These are phyloP conservation scores for Ashinkailepas kermadecensis DNA, from an alignment of 2,888 invertebrate genomes.

Conservation along the genomic window DNA sequence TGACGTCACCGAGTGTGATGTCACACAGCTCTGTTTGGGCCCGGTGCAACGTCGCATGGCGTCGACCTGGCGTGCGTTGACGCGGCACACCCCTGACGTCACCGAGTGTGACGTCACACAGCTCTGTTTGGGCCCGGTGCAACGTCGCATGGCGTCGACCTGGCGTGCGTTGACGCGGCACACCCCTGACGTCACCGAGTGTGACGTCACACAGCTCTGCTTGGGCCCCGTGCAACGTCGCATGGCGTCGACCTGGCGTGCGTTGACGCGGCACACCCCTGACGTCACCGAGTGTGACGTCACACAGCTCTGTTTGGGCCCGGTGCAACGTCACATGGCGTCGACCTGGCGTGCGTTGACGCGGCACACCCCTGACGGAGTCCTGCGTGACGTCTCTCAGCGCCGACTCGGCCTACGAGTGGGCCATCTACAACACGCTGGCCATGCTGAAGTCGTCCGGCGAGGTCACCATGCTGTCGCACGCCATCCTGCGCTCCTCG, in stretches of 20 bases:
- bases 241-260: too few species aligned
- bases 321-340: too few species aligned
- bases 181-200: background rate
- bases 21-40: background rate
- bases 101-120: background rate
- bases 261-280: too few species aligned
- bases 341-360: too few species aligned
- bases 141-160: too few species aligned
- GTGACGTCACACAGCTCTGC: background rate
- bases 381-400: background rate
- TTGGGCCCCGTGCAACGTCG: too few species aligned
- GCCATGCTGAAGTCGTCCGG: conserved; percentile 26
- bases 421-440: conserved; percentile 26
- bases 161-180: too few species aligned
- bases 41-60: too few species aligned
- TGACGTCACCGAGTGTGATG: background rate
- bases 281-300: background rate
- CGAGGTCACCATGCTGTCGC: conserved; percentile 26
- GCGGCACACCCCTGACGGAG: too few species aligned
- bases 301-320: background rate
- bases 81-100: too few species aligned
- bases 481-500: conserved; percentile 28
- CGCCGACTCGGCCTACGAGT: conserved; percentile 27
- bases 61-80: too few species aligned
- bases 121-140: too few species aligned